Percentiles rank a stretch among this genome's conserved stretches.
Conservation (phyloP, 2,888 invertebrate genomes). For the Drosophila melanosoma region DNA sequence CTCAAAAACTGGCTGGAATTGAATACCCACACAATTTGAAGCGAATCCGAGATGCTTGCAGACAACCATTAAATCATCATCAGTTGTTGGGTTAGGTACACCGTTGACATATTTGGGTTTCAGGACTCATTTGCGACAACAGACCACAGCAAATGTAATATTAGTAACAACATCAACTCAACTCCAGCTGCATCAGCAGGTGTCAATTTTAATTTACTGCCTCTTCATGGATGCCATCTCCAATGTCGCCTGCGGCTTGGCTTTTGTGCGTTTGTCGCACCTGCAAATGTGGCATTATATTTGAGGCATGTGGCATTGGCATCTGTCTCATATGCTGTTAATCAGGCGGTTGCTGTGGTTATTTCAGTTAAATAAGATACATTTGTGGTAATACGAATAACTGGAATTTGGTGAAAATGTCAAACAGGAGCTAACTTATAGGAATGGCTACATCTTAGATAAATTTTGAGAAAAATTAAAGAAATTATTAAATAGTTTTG, state of each 20-base stretch:
- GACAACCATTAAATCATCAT: constrained; percentile 55
- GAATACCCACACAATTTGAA: constrained; percentile 23
- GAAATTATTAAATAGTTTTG: background rate
- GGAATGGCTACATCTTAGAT: background rate
- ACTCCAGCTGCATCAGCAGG: constrained; percentile 59
- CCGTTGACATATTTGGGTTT: constrained; percentile 72
- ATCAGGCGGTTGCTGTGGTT: constrained; percentile 42
- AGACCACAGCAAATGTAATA: constrained; percentile 3
- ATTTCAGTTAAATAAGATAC: constrained; percentile 14
- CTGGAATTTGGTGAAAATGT: background rate
- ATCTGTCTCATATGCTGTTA: constrained; percentile 48
- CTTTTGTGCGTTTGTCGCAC: background rate
- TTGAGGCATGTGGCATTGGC: background rate
- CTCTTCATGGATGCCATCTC: constrained; percentile 41
- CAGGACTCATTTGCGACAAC: constrained; percentile 66
- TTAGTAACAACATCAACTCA: constrained; percentile 3
- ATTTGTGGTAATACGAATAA: background rate
- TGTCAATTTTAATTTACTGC: constrained; percentile 78
- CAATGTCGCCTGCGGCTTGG: constrained; percentile 21
- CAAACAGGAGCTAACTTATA: background rate
- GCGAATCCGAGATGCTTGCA: constrained; percentile 22
- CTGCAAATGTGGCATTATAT: background rate
- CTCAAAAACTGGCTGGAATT: constrained; percentile 18
- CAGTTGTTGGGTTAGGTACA: constrained; percentile 32
- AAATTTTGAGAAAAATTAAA: background rate